These are phyloP conservation scores for Nomada ferruginata DNA, from an alignment of 2,888 invertebrate genomes.

Conservation along the genomic window DNA sequence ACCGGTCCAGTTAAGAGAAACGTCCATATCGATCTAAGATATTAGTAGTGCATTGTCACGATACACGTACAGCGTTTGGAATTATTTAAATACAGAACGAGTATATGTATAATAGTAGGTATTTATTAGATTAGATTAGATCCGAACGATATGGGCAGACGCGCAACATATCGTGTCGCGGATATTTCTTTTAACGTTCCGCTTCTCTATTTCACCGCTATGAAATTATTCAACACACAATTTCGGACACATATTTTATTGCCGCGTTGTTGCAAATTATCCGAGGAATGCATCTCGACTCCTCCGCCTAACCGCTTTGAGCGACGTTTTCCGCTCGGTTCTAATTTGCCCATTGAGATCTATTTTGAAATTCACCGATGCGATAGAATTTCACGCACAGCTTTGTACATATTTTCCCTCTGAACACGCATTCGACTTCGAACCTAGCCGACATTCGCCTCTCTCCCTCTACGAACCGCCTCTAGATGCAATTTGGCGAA, in stretches of 20 bases:
- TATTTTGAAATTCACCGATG: too few species aligned
- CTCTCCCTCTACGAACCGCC: too few species aligned
- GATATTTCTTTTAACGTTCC: conserved; percentile 12
- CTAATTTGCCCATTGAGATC: not conserved
- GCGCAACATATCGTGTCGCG: conserved; percentile 11
- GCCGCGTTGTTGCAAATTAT: conserved; percentile 14
- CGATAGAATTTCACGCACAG: too few species aligned
- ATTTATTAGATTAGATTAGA: conserved; percentile 50
- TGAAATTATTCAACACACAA: conserved; percentile 11
- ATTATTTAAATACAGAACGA: conserved; percentile 52
- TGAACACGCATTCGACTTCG: too few species aligned
- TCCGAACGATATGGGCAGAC: conserved; percentile 21
- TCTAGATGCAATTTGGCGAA: too few species aligned
- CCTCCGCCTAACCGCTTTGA: not conserved
- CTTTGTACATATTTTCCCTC: too few species aligned
- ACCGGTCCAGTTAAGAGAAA: conserved; percentile 48
- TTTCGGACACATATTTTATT: conserved; percentile 29
- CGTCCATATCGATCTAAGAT: conserved; percentile 57
- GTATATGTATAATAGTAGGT: conserved; percentile 37
- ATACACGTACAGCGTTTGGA: conserved; percentile 27
- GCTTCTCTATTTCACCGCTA: not conserved
- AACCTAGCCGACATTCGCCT: too few species aligned
- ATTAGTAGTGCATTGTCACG: too few species aligned
- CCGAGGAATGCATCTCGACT: conserved; percentile 7
- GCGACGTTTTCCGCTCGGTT: conserved; percentile 10